Evolutionary conservation across 2,888 invertebrate species (phyloP).

Genomic region (Elmis aenea): DNA sequence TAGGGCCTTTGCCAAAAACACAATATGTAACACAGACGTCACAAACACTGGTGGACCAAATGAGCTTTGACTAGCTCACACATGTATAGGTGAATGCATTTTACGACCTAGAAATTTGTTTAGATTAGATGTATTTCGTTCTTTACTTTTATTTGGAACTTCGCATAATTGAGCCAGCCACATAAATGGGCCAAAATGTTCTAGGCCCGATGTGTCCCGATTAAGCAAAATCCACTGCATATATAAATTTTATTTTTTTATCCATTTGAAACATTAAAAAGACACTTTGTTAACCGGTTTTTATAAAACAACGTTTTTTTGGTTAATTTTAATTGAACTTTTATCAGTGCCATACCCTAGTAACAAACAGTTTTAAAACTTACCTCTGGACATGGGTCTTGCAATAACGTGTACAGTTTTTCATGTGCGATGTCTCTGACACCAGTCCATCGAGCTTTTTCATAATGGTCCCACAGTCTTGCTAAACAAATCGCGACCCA

Average conservation of each 20-base stretch:
- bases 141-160: conserved; percentile 1
- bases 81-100: too few relatives aligned
- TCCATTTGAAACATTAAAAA: not conserved
- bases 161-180: not conserved
- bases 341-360: too few relatives aligned
- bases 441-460: conserved; percentile 89
- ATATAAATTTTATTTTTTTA: not conserved
- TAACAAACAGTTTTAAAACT: too few relatives aligned
- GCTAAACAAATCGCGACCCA: conserved; percentile 94
- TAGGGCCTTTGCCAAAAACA: too few relatives aligned
- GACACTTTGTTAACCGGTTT: too few relatives aligned
- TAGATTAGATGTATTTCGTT: too few relatives aligned
- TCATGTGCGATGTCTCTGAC: conserved; percentile 95
- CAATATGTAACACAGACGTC: too few relatives aligned
- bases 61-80: too few relatives aligned
- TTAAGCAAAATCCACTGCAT: not conserved
- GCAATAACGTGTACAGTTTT: conserved; percentile 76
- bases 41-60: too few relatives aligned
- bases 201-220: not conserved
- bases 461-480: conserved; percentile 83
- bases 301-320: too few relatives aligned
- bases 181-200: not conserved
- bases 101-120: too few relatives aligned
- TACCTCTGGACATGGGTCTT: conserved; percentile 84
- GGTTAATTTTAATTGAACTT: too few relatives aligned